These are phyloP conservation scores for Hipparchia sbordonii DNA, from an alignment of 2,888 invertebrate species.

Conservation along the genomic window DNA sequence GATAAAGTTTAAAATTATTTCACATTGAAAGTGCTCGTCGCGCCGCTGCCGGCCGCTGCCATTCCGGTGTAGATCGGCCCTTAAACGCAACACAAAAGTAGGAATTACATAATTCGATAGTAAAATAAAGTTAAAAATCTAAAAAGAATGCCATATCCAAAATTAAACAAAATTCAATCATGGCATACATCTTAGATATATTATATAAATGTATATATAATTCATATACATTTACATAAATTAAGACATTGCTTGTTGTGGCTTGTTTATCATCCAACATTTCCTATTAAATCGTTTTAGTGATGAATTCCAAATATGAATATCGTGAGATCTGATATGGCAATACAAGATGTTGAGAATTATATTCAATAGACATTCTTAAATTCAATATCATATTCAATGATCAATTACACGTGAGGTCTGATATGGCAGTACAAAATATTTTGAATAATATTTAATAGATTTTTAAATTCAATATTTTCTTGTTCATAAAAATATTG, in stretches of 20 bases:
- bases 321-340: conserved; percentile 39
- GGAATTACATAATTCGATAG: background rate
- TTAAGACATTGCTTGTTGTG: background rate
- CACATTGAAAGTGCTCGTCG: too few species aligned
- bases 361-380: background rate
- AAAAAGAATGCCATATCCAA: background rate
- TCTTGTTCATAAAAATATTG: too few species aligned
- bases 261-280: background rate
- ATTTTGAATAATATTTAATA: conserved; percentile 6
- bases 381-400: background rate
- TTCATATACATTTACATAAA: background rate
- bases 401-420: conserved; percentile 15
- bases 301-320: conserved; percentile 16
- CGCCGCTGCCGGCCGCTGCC: too few species aligned
- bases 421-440: conserved; percentile 42
- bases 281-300: background rate
- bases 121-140: conserved; percentile 1
- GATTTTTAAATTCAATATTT: background rate
- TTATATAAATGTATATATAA: background rate
- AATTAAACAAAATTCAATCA: background rate
- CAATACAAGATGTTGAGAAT: conserved; percentile 36
- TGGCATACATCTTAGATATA: background rate
- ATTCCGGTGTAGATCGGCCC: too few species aligned
- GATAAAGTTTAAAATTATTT: too few species aligned
- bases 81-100: too few species aligned